Percentiles rank a stretch among this genome's conserved stretches.
Conservation (phyloP, 2,113 vertebrate species). For the Amblyopsis rosae region DNA sequence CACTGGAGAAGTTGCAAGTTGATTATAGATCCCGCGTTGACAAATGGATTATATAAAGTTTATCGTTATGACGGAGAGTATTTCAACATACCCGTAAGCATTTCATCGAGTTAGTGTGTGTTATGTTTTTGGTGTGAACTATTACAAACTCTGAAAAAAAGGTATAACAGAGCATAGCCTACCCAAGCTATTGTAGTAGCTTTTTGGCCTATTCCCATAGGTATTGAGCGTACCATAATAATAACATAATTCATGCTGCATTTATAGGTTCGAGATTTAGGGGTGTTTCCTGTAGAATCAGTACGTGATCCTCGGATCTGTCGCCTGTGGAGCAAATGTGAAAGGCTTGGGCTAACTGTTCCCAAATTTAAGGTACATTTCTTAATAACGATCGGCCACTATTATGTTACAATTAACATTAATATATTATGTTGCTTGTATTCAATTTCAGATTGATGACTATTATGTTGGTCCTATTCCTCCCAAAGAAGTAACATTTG, state of each 20-base stretch:
- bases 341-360: slow-evolving; percentile 84
- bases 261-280: slow-evolving; percentile 82
- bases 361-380: slow-evolving; percentile 90
- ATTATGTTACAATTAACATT: neutral
- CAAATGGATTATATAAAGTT: slow-evolving; percentile 91
- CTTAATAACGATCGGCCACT: neutral
- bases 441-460: slow-evolving; percentile 86
- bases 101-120: neutral
- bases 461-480: slow-evolving; percentile 91
- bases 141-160: neutral
- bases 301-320: slow-evolving; percentile 91
- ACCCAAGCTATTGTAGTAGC: neutral
- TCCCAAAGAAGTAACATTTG: slow-evolving; percentile 96
- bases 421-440: neutral
- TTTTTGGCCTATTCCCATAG: neutral
- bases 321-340: slow-evolving; percentile 91
- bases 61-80: slow-evolving; percentile 93
- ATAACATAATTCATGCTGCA: neutral
- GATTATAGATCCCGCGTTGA: slow-evolving; percentile 92
- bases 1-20: slow-evolving; percentile 96
- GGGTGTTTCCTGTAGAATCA: slow-evolving; percentile 86
- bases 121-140: neutral
- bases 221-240: neutral
- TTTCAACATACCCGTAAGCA: slow-evolving; percentile 91
- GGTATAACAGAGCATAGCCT: neutral